Conservation (phyloP, 2,888 invertebrate genomes). For the Andrena bucephala region DNA sequence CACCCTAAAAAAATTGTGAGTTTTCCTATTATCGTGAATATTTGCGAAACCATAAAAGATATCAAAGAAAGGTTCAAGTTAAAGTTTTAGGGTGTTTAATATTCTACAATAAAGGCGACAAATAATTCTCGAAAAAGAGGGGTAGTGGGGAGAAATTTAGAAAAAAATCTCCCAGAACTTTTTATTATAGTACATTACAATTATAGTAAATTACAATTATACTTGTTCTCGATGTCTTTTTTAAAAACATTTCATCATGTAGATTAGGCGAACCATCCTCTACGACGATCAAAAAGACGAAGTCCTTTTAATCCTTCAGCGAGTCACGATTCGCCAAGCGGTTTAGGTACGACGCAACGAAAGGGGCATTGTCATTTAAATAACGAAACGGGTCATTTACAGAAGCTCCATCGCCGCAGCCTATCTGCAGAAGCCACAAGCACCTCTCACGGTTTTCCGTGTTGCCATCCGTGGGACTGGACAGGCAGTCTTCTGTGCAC, state of each 20-base stretch:
- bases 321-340: neutral
- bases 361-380: slow-evolving; percentile 33
- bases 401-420: neutral
- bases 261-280: neutral
- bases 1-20: too few relatives aligned
- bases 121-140: too few relatives aligned
- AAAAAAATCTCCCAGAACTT: too few relatives aligned
- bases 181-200: too few relatives aligned
- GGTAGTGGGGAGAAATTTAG: too few relatives aligned
- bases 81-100: too few relatives aligned
- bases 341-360: neutral
- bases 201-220: too few relatives aligned
- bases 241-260: too few relatives aligned
- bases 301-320: neutral
- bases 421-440: slow-evolving; percentile 10
- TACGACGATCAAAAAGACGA: neutral
- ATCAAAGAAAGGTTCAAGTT: too few relatives aligned
- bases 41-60: too few relatives aligned
- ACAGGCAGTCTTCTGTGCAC: slow-evolving; percentile 1
- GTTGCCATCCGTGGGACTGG: neutral
- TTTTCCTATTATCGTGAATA: too few relatives aligned
- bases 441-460: neutral
- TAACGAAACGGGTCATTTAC: slow-evolving; percentile 29
- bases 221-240: neutral
- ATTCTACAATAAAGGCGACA: too few relatives aligned